Conservation (phyloP, 2,113 vertebrate species). For the Callaeas wilsoni region DNA sequence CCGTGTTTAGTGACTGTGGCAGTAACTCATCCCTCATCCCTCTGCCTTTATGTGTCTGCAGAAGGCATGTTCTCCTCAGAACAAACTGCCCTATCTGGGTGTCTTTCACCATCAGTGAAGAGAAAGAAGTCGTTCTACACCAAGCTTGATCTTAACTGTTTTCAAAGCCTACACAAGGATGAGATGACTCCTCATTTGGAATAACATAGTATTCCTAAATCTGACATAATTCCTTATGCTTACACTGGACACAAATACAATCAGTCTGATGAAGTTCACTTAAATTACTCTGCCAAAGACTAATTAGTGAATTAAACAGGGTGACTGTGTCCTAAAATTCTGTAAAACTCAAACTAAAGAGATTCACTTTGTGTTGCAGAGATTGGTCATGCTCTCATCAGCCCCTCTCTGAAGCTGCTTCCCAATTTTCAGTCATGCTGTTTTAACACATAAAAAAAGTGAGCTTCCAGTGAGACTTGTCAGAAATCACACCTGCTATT, state of each 20-base stretch:
- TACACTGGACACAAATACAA: neutral
- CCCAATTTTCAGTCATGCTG: neutral
- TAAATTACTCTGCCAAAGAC: neutral
- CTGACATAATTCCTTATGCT: neutral
- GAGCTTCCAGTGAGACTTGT: neutral
- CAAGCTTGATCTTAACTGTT: neutral
- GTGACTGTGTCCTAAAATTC: neutral
- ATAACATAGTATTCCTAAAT: neutral
- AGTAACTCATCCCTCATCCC: neutral
- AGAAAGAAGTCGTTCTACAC: neutral
- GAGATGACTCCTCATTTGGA: neutral
- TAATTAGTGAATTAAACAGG: neutral
- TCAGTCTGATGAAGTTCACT: neutral
- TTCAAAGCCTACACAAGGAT: neutral
- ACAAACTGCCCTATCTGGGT: neutral
- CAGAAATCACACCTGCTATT: neutral
- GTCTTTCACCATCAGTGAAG: neutral
- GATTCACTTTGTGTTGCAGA: neutral
- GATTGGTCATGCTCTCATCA: neutral
- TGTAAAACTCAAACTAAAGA: neutral
- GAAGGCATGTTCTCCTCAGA: neutral
- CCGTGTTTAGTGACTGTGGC: rapidly evolving
- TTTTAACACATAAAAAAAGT: neutral
- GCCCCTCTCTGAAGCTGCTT: neutral
- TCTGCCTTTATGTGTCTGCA: neutral